A percentile compares a stretch with the other conserved stretches of the same genome.
Conservation (phyloP, 2,888 invertebrate genomes). For the Chironomus riparius region DNA sequence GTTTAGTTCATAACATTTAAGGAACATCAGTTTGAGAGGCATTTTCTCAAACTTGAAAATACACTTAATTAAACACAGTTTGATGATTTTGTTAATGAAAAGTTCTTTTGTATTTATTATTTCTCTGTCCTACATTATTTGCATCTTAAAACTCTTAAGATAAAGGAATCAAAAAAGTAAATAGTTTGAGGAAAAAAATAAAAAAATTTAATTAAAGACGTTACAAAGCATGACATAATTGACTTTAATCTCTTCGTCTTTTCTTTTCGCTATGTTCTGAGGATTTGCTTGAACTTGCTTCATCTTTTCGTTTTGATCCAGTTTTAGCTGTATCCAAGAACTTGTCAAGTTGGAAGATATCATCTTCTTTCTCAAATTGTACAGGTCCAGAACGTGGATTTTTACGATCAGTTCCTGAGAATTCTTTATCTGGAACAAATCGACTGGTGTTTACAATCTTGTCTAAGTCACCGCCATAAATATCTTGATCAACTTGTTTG, state of each 20-base stretch:
- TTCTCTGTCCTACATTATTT: too few relatives aligned
- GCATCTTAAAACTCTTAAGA: background rate
- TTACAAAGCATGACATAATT: background rate
- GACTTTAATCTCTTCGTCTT: constrained; percentile 40
- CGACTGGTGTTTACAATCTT: constrained; percentile 81
- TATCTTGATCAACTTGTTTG: constrained; percentile 79
- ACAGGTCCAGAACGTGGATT: constrained; percentile 82
- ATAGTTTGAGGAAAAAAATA: background rate
- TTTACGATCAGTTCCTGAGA: constrained; percentile 76
- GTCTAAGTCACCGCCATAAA: constrained; percentile 86
- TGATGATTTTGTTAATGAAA: too few relatives aligned
- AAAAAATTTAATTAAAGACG: background rate
- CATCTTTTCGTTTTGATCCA: constrained; percentile 56
- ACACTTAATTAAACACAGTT: too few relatives aligned
- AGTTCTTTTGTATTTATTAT: too few relatives aligned
- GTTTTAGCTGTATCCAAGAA: constrained; percentile 96
- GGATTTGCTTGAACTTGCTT: constrained; percentile 32
- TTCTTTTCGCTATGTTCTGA: constrained; percentile 44
- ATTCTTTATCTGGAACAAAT: constrained; percentile 96
- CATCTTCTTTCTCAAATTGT: constrained; percentile 81
- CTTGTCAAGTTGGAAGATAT: constrained; percentile 97
- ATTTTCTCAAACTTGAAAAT: background rate
- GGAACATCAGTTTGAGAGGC: background rate
- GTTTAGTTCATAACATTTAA: background rate
- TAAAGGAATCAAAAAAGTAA: background rate